Percentiles rank a stretch among this genome's conserved stretches.
phyloP scores from a whole-genome alignment of 1,140 invertebrate genomes.

The Pomacea maculata region DNA sequence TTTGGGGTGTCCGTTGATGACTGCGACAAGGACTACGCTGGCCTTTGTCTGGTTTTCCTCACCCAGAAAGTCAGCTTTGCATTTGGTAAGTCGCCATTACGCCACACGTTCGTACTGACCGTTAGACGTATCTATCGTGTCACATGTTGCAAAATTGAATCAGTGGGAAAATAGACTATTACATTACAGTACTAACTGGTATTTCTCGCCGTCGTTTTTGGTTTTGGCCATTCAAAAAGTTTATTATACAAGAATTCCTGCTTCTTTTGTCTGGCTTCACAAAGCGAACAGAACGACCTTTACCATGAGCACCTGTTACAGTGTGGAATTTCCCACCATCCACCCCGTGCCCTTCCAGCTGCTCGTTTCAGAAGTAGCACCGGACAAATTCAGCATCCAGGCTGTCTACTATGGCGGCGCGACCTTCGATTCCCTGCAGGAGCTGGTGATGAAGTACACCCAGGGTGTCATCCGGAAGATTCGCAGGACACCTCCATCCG shows the following conservation, averaged over 20 bases:
- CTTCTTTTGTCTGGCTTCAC: not conserved
- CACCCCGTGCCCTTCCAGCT: constrained; percentile 47
- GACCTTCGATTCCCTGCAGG: constrained; percentile 30
- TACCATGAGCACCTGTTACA: not conserved
- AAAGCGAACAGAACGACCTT: constrained; percentile 10
- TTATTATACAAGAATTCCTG: not conserved
- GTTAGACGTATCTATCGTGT: no score
- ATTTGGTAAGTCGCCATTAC: not conserved
- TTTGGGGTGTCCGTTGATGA: not conserved
- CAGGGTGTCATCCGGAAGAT: constrained; percentile 15
- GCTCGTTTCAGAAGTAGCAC: constrained; percentile 36
- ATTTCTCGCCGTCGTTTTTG: no score
- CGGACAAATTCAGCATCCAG: constrained; percentile 29
- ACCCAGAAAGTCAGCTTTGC: constrained; percentile 19
- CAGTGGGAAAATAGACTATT: no score
- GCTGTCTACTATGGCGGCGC: constrained; percentile 40
- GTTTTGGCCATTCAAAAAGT: no score
- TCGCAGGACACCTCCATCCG: constrained; percentile 17
- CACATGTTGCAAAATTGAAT: no score
- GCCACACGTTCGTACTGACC: no score
- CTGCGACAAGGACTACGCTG: not conserved
- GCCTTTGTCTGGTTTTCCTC: not conserved
- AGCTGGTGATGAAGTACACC: constrained; percentile 28
- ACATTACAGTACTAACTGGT: no score
- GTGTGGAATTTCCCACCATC: constrained; percentile 34